These are phyloP conservation scores for Tanytarsus gracilentus DNA, from an alignment of 2,888 invertebrate species.

Conservation along the genomic window DNA sequence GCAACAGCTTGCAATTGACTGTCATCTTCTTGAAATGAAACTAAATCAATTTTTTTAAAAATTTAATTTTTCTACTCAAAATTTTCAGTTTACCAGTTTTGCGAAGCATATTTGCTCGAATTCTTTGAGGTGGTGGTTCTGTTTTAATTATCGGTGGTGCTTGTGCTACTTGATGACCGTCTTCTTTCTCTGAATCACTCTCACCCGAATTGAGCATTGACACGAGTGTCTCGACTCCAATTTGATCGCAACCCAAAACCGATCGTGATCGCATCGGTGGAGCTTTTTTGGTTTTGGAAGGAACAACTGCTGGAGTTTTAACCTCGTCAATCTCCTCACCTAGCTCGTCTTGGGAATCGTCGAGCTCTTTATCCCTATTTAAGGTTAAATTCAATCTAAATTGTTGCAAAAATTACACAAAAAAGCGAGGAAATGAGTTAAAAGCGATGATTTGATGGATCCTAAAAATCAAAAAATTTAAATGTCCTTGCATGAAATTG, in stretches of 20 bases:
- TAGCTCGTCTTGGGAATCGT: slow-evolving; percentile 28
- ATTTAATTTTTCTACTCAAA: slow-evolving; percentile 29
- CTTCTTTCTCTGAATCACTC: slow-evolving; percentile 52
- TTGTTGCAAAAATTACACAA: too few species aligned
- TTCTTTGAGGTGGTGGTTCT: slow-evolving; percentile 30
- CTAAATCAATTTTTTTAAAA: too few species aligned
- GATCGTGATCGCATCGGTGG: slow-evolving; percentile 37
- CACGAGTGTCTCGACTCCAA: slow-evolving; percentile 55
- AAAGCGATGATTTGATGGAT: slow-evolving; percentile 10
- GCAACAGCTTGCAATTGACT: slow-evolving; percentile 36
- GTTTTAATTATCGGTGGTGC: slow-evolving; percentile 30
- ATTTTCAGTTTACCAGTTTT: slow-evolving; percentile 41
- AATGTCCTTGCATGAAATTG: neutral
- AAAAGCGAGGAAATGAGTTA: neutral
- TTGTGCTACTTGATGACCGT: slow-evolving; percentile 32
- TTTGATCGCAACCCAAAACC: slow-evolving; percentile 37
- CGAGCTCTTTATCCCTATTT: slow-evolving; percentile 27
- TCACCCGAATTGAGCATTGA: slow-evolving; percentile 57
- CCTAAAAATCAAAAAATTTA: neutral
- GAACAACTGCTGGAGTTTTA: slow-evolving; percentile 30
- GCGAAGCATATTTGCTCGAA: slow-evolving; percentile 37
- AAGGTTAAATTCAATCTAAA: slow-evolving; percentile 29
- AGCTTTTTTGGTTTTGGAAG: slow-evolving; percentile 30
- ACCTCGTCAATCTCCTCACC: slow-evolving; percentile 32
- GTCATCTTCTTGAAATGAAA: slow-evolving; percentile 43